These are phyloP conservation scores for Tipula unca DNA, from an alignment of 2,888 invertebrate species.

Conservation along the genomic window DNA sequence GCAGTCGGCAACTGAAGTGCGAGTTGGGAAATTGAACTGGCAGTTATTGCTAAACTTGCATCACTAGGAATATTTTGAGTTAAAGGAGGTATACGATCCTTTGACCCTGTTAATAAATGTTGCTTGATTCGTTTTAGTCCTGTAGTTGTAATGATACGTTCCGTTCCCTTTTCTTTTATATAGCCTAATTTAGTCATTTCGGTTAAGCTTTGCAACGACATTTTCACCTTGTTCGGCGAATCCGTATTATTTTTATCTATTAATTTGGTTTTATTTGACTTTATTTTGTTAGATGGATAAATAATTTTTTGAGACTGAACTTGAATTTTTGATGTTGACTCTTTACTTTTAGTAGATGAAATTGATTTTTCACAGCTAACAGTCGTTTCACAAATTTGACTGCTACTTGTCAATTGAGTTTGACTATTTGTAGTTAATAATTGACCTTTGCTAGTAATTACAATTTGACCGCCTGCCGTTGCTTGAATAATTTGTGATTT, in stretches of 20 bases:
- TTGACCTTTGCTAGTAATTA: constrained; percentile 32
- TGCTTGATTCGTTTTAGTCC: constrained; percentile 22
- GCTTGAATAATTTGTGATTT: constrained; percentile 20
- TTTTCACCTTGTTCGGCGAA: constrained; percentile 3
- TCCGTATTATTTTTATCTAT: neutral
- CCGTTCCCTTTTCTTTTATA: constrained; percentile 21
- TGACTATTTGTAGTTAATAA: constrained; percentile 26
- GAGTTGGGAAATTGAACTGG: neutral
- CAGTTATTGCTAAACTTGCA: neutral
- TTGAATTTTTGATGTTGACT: constrained; percentile 21
- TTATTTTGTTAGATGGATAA: constrained; percentile 1
- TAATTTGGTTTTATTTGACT: neutral
- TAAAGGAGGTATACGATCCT: neutral
- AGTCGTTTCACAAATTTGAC: constrained; percentile 21
- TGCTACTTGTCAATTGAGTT: constrained; percentile 32
- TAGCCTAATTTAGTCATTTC: constrained; percentile 23
- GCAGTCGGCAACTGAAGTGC: neutral
- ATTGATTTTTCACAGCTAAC: constrained; percentile 23
- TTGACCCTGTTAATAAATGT: neutral
- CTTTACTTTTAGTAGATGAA: constrained; percentile 4
- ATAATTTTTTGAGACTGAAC: constrained; percentile 20
- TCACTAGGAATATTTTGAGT: neutral
- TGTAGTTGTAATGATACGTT: constrained; percentile 22
- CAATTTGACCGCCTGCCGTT: constrained; percentile 27
- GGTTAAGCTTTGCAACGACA: constrained; percentile 19